Conservation (phyloP, 2,797 vertebrate genomes). For the Manis javanica region DNA sequence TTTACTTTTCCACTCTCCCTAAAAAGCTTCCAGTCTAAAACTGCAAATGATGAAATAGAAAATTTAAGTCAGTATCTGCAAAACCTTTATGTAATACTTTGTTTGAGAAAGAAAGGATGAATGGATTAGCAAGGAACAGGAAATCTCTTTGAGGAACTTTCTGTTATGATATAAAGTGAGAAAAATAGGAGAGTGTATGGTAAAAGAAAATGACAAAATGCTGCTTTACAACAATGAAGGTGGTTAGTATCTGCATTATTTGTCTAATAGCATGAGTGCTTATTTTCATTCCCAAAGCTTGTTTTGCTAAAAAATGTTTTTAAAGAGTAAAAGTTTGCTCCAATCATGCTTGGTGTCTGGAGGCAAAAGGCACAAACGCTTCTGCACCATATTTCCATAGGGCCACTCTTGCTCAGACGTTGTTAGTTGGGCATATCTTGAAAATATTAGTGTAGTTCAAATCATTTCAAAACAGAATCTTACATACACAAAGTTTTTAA, state of each 20-base stretch:
- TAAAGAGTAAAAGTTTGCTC: slow-evolving; percentile 37
- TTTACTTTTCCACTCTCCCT: neutral
- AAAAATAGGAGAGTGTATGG: neutral
- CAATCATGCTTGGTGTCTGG: neutral
- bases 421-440: neutral
- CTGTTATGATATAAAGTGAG: neutral
- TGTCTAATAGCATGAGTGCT: neutral
- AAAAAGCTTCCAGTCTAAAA: slow-evolving; percentile 56
- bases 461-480: slow-evolving; percentile 10
- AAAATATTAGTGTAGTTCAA: slow-evolving; percentile 14
- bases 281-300: slow-evolving; percentile 54
- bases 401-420: slow-evolving; percentile 6
- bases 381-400: slow-evolving; percentile 40
- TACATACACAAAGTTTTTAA: neutral
- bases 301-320: slow-evolving; percentile 50
- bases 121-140: neutral
- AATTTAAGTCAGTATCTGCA: neutral
- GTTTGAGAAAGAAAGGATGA: slow-evolving; percentile 12
- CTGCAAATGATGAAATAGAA: slow-evolving; percentile 30
- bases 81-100: neutral
- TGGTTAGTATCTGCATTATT: slow-evolving; percentile 9
- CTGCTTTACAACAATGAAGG: slow-evolving; percentile 40
- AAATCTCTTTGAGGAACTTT: slow-evolving; percentile 50
- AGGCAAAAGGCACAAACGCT: slow-evolving; percentile 38
- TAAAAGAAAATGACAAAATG: slow-evolving; percentile 6